Evolutionary conservation across 2,888 invertebrate genomes (phyloP).

Genomic region (Lithophane ornitopus): DNA sequence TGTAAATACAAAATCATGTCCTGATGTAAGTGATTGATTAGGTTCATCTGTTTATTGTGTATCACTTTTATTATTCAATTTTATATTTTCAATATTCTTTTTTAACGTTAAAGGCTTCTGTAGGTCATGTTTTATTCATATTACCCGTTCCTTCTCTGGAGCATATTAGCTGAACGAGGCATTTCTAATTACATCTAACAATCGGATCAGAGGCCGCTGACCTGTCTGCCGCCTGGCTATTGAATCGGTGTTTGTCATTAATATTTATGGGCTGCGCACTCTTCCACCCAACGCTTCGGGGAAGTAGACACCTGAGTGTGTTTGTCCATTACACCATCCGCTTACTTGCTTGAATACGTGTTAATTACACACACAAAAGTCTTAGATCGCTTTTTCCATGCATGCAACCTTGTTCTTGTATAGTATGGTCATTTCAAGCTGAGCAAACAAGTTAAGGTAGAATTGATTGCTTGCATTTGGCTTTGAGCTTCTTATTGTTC

Average conservation of each 20-base stretch:
- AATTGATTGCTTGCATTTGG: slow-evolving; percentile 48
- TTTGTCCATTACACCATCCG: slow-evolving; percentile 81
- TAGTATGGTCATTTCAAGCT: slow-evolving; percentile 51
- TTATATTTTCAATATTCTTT: slow-evolving; percentile 48
- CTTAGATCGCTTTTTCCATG: slow-evolving; percentile 44
- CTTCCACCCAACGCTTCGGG: slow-evolving; percentile 82
- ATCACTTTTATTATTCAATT: slow-evolving; percentile 66
- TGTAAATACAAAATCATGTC: slow-evolving; percentile 69
- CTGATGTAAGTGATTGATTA: slow-evolving; percentile 69
- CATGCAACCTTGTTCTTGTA: slow-evolving; percentile 42
- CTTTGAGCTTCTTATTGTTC: slow-evolving; percentile 51
- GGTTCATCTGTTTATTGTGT: slow-evolving; percentile 63
- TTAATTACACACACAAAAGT: slow-evolving; percentile 69
- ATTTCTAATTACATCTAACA: slow-evolving; percentile 86
- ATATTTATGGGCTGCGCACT: slow-evolving; percentile 86
- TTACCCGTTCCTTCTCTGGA: slow-evolving; percentile 70
- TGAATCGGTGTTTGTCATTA: slow-evolving; percentile 87
- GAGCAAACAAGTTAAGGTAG: slow-evolving; percentile 42
- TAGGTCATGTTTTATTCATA: slow-evolving; percentile 77
- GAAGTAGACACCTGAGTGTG: slow-evolving; percentile 81
- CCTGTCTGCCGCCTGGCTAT: slow-evolving; percentile 82
- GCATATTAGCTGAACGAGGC: slow-evolving; percentile 74
- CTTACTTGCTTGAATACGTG: slow-evolving; percentile 67
- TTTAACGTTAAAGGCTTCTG: slow-evolving; percentile 55
- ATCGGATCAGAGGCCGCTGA: slow-evolving; percentile 87